Base-by-base conservation (phyloP, 2,888 invertebrate genomes). In the Morpho achilles region DNA sequence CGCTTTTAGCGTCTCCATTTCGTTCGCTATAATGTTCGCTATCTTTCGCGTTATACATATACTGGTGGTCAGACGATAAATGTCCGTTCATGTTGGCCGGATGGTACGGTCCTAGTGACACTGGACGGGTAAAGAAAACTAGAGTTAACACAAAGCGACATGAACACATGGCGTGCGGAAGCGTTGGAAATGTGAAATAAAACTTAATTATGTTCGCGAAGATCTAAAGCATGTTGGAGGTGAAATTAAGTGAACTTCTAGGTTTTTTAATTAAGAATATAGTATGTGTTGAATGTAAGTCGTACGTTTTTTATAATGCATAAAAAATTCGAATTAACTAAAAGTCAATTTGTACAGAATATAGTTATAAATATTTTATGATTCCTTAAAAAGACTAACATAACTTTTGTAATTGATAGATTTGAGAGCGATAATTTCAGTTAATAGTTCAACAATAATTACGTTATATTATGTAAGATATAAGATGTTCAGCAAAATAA, bases 31-130 rank as follows among this genome's bases (percentile, higher is more conserved):
- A 87, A 87, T 87, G 82, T 66, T 82, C 83, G 82, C 81, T 88
- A 87, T 88, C 89, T 89, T 86, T 87, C 84, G 79, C 79, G 73
- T 87, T 85, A 87, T 87, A 87, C 82, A 79, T 85, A 86, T 85
- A 87, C 77, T 71, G 68, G 75, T 84, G 84, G 81, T 86, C 85
- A 22, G 46, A 81, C 69, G 81, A 77, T 80, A 87, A 77, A 76
- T 83, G 83, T 77, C 84, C 83, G 82, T 87, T 88, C 85, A 84
- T 73, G 83, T 85, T 86, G 73, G 82, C 81, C 64, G 90, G 88
- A 65, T 88, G 87, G 72, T 90, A 91, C 74, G 90, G 88, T 73
- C 89, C 88, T 74, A 90, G 85, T 72, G 87, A 87, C 82, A 86
- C 89, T 90, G 84, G 76, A 71, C 80, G 81, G 72, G 72, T 70